These are phyloP conservation scores for Rhyacophila evoluta DNA, from an alignment of 2,888 invertebrate genomes.

Conservation along the genomic window DNA sequence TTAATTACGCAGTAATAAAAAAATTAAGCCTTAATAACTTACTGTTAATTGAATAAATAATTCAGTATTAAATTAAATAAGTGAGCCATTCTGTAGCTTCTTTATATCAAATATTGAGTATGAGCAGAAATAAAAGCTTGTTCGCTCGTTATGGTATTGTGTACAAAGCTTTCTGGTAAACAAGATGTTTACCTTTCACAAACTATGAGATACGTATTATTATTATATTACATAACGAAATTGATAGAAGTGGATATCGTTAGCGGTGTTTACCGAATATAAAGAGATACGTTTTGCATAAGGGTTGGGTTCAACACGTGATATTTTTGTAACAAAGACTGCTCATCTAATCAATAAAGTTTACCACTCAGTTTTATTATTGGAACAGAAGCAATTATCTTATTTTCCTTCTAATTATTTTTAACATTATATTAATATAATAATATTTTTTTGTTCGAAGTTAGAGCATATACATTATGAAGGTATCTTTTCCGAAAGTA, in stretches of 20 bases:
- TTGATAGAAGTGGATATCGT: not conserved
- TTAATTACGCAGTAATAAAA: too few relatives aligned
- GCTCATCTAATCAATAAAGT: too few relatives aligned
- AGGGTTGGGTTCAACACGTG: not conserved
- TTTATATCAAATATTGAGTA: not conserved
- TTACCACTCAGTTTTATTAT: too few relatives aligned
- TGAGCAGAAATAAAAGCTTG: not conserved
- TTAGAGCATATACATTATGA: too few relatives aligned
- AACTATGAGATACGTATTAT: constrained; percentile 8
- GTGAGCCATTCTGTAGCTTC: not conserved
- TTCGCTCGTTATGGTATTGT: constrained; percentile 4
- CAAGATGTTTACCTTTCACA: constrained; percentile 24
- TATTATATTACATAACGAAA: not conserved
- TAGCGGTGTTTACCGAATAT: not conserved
- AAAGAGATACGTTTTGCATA: constrained; percentile 2
- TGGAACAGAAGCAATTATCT: too few relatives aligned
- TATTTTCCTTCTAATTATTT: too few relatives aligned
- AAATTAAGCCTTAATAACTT: too few relatives aligned
- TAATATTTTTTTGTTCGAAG: too few relatives aligned
- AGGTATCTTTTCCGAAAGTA: too few relatives aligned
- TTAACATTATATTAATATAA: too few relatives aligned
- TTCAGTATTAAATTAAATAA: too few relatives aligned
- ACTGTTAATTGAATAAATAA: too few relatives aligned
- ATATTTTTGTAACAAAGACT: not conserved
- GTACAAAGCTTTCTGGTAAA: not conserved